phyloP scores from a whole-genome alignment of 2,888 invertebrate species.

The Rotaria socialis region DNA sequence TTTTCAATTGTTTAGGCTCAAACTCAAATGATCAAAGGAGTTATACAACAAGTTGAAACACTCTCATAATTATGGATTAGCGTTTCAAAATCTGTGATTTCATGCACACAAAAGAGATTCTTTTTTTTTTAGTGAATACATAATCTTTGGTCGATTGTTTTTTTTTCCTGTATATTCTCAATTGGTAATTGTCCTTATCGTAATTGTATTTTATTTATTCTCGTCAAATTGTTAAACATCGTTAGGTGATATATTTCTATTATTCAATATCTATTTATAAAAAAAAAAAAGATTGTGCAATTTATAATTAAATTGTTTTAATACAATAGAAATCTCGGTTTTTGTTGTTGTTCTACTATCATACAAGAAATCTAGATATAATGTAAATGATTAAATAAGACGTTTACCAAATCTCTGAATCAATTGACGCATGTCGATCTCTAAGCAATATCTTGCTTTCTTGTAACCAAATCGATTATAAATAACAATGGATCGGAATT shows the following conservation, averaged over 20 bases:
- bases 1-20: constrained; percentile 37
- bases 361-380: too few relatives aligned
- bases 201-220: not conserved
- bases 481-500: too few relatives aligned
- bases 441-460: too few relatives aligned
- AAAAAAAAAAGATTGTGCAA: not conserved
- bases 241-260: constrained; percentile 6
- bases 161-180: not conserved
- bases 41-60: constrained; percentile 6
- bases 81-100: not conserved
- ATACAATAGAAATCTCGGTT: not conserved
- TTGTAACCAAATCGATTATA: too few relatives aligned
- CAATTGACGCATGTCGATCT: too few relatives aligned
- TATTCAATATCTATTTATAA: not conserved
- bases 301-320: not conserved
- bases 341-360: not conserved
- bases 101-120: not conserved
- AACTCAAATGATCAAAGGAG: constrained; percentile 39
- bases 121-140: not conserved
- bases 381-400: too few relatives aligned
- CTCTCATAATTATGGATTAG: not conserved
- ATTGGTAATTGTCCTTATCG: not conserved
- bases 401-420: too few relatives aligned
- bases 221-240: not conserved
- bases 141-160: not conserved